Conservation (phyloP, 2,113 vertebrate genomes). For the Toxostoma redivivum region DNA sequence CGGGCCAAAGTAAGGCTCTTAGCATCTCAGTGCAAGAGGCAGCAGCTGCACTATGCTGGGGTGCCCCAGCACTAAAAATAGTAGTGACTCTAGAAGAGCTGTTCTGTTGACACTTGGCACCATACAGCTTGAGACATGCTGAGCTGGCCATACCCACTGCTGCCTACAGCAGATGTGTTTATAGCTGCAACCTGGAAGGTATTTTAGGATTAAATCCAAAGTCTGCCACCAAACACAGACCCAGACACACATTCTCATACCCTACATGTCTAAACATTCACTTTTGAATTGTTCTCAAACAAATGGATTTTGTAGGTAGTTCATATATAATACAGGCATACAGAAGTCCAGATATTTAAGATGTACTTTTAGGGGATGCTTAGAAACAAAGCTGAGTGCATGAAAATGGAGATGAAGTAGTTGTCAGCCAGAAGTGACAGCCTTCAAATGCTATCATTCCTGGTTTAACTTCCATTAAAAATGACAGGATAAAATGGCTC, state of each 20-base stretch:
- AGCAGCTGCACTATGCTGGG: not conserved
- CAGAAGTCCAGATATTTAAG: not conserved
- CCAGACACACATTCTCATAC: not conserved
- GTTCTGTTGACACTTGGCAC: not conserved
- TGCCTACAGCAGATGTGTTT: not conserved
- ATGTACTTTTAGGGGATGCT: not conserved
- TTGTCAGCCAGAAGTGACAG: not conserved
- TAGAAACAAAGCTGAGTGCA: not conserved
- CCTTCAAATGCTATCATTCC: not conserved
- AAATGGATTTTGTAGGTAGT: not conserved
- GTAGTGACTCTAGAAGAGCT: not conserved
- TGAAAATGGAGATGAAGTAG: not conserved
- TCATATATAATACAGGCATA: not conserved
- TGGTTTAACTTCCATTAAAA: not conserved
- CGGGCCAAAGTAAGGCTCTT: not conserved
- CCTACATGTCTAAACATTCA: not conserved
- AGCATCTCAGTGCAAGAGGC: not conserved
- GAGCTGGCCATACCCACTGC: not conserved
- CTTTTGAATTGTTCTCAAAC: not conserved
- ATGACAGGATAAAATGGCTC: not conserved
- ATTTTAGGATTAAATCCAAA: not conserved
- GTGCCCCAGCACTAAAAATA: not conserved
- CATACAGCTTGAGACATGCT: not conserved
- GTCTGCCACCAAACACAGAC: not conserved
- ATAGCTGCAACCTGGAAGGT: not conserved